Base-by-base conservation (phyloP, 2,888 invertebrate genomes). In the Drosophila gaucha region DNA sequence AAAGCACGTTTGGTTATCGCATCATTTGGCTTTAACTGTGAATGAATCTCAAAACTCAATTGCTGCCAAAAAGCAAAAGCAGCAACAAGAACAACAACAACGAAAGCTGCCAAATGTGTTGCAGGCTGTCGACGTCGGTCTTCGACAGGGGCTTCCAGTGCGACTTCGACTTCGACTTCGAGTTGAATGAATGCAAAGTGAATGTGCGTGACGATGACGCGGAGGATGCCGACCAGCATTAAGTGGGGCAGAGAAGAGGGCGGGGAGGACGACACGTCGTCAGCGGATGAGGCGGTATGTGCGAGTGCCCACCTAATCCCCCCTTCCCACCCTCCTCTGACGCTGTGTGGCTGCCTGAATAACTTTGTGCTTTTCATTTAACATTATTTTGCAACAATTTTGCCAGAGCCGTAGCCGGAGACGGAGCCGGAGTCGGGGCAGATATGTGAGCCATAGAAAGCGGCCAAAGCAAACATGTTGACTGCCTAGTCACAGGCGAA, bases 291-390 rank as follows among this genome's bases (percentile, higher is more conserved):
- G 65, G 43, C 20, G 56, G 71, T 55, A 46, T 41, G 39, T 28
- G 30, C 14, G 30, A 35, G 28, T 30, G 18, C 28, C 28, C 38
- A 28, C 28, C 44, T 43, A 18, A 3, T 16, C 20, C 6, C 14
- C 16, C 30, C 0, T 18, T n/a, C 26, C 26, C 39, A 8, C 20
- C 6, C 14, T 16, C 24, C 26, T 8, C 44, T 22, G 18, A 10
- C 58, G 47, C 31, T 46, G 50, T 51, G 52, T 47, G 50, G 54
- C 58, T 65, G 74, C 44, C 58, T 58, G 64, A 74, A 87, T 88
- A 88, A 89, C 83, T 86, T 73, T 80, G 80, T 84, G 89, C 86
- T 89, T 89, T 89, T 89, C 84, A 86, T 84, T 80, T 77, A 79
- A 74, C 74, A 80, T 89, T 86, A 89, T 86, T 86, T 78, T 74